Conservation (phyloP, 1,140 invertebrate species). For the Megathymus violae region DNA sequence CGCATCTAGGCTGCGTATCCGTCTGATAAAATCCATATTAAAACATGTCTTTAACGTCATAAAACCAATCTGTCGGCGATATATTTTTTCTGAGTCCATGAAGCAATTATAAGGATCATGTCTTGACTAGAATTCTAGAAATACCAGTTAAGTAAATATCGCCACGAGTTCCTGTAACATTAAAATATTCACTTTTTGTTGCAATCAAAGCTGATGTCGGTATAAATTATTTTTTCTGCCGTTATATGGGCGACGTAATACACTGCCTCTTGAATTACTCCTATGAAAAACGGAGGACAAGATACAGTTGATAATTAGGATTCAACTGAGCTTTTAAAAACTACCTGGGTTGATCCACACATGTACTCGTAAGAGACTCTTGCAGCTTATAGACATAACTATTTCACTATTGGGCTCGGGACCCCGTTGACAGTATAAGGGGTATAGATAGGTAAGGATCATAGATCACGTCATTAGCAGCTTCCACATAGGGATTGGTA, state of each 20-base stretch:
- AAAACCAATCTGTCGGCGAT: not conserved
- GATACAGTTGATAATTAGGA: not conserved
- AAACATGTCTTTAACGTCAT: not conserved
- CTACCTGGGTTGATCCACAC: not conserved
- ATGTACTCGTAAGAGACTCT: no score
- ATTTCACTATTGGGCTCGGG: no score
- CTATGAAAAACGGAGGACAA: not conserved
- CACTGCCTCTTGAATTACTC: not conserved
- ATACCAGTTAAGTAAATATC: conserved; percentile 15
- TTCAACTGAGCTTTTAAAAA: not conserved
- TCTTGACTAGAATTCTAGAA: conserved; percentile 14
- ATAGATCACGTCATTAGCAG: no score
- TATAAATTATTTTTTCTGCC: conserved; percentile 14
- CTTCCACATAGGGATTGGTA: no score
- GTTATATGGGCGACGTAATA: no score
- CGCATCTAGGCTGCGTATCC: no score
- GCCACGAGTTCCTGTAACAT: conserved; percentile 11
- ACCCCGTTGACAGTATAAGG: no score
- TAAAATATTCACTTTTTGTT: conserved; percentile 14
- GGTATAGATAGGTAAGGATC: no score
- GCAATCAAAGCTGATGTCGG: conserved; percentile 16
- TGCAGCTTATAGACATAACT: no score
- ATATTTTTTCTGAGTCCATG: not conserved
- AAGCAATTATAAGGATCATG: conserved; percentile 4
- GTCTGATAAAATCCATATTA: no score